Percentiles rank a stretch among this genome's conserved stretches.
These are phyloP conservation scores for Austrofundulus limnaeus DNA, from an alignment of 2,113 vertebrate species.

Conservation along the genomic window DNA sequence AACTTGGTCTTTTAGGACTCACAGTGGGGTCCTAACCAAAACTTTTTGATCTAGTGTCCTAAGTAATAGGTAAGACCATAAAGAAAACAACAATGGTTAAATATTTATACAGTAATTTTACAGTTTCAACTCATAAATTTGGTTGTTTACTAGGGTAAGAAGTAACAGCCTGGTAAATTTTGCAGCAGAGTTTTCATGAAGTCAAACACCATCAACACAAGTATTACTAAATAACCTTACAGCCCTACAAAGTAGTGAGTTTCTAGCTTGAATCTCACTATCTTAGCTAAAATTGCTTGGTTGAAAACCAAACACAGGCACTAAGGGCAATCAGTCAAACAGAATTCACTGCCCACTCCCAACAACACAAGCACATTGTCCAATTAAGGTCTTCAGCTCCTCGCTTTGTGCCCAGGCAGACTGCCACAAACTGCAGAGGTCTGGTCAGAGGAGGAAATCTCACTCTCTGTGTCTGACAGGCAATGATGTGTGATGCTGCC, in stretches of 20 bases:
- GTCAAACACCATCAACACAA: no score
- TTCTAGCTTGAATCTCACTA: slow-evolving; percentile 45
- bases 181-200: no score
- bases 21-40: no score
- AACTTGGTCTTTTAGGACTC: no score
- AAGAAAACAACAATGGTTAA: no score
- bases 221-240: no score
- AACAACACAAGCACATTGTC: slow-evolving; percentile 52
- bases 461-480: slow-evolving; percentile 40
- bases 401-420: slow-evolving; percentile 32
- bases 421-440: slow-evolving; percentile 56
- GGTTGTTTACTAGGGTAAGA: no score
- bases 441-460: slow-evolving; percentile 65
- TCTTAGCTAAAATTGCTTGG: slow-evolving; percentile 53
- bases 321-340: slow-evolving; percentile 23
- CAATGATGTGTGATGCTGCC: slow-evolving; percentile 34
- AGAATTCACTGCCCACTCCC: slow-evolving; percentile 6
- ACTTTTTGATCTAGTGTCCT: no score
- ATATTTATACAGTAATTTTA: no score
- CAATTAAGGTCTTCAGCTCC: slow-evolving; percentile 72
- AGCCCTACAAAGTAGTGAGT: slow-evolving; percentile 42
- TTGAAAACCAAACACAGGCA: slow-evolving; percentile 63
- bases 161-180: no score
- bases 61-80: no score
- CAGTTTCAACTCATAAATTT: no score